Base-by-base conservation (phyloP, 2,797 vertebrate genomes). In the Chaetophractus vellerosus region DNA sequence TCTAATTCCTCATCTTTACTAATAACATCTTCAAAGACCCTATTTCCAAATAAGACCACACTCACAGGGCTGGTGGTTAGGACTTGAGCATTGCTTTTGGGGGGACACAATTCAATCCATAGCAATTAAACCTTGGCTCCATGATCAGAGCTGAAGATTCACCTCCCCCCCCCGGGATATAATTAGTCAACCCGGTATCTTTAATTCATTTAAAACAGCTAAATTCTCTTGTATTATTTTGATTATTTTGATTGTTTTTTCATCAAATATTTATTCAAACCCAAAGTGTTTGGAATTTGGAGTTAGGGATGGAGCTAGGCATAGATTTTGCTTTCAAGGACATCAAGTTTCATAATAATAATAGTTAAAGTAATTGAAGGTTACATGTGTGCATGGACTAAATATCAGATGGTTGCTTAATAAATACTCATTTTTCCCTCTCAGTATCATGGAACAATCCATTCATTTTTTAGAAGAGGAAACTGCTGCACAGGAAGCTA, bases 121-220 rank as follows among this genome's bases (percentile, higher is more conserved):
- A 52, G 50, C 12, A 52, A 52, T 52, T 52, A 52, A 52, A 52
- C 50, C 14, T 55, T 92, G 23, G 26, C 45, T 69, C 24, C 21
- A 28, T 88, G 28, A 23, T 69, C 9, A 48, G 85, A 76, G 72
- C 10, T 85, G 9, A 38, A 66, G 24, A 61, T 74, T 23, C 75
- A 2, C 14, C 14, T 87, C 24, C 69, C 64, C 74, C 41, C 24
- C 38, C 38, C 38, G 41, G 23, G 16, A 5, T 63, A 1, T 36
- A 68, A 74, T 74, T 87, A 83, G 5, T 63, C 9, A 68, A 59
- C 24, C 9, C n/a, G 80, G 11, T n/a, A 59, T 63, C 61, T 64
- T 81, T 66, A 80, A 95, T 82, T 92, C 7, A 83, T 74, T 90
- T 94, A 38, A 90, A 88, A 75, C 15, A 88, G 16, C 11, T 86